These are phyloP conservation scores for Campylomormyrus tamandua DNA, from an alignment of 2,113 vertebrate genomes.

Conservation along the genomic window DNA sequence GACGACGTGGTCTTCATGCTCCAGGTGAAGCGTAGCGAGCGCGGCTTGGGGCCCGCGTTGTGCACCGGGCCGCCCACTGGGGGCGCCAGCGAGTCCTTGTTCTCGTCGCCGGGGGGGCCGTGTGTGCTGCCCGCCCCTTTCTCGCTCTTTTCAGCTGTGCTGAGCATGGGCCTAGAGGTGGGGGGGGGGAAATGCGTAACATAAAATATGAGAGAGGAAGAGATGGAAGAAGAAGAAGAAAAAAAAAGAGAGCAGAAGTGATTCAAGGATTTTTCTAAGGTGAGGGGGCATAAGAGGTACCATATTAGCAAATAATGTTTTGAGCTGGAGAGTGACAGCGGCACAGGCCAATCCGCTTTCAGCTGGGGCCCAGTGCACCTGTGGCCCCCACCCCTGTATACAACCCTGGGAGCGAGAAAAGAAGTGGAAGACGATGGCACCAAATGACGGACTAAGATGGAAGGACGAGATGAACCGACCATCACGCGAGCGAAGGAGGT, in stretches of 20 bases:
- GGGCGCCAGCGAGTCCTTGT: conserved; percentile 40
- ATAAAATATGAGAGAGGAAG: neutral
- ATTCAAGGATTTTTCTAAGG: neutral
- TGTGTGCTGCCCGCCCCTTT: conserved; percentile 25
- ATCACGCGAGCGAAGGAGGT: neutral
- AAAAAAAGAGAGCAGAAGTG: neutral
- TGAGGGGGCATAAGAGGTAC: neutral
- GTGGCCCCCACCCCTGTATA: neutral
- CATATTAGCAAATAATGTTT: neutral
- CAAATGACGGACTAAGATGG: neutral
- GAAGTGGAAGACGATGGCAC: neutral
- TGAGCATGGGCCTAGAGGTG: conserved; percentile 43
- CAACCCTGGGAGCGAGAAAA: neutral
- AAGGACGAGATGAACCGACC: neutral
- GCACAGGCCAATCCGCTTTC: neutral
- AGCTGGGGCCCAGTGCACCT: neutral
- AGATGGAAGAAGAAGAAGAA: too few relatives aligned
- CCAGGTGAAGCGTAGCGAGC: conserved; percentile 76
- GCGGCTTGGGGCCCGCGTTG: conserved; percentile 58
- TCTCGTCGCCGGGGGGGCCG: conserved; percentile 36
- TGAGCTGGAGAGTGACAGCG: neutral
- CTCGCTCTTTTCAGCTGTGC: conserved; percentile 40
- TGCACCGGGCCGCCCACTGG: neutral
- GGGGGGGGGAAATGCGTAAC: neutral
- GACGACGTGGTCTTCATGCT: conserved; percentile 84